Evolutionary conservation across 2,113 vertebrate species (phyloP).

Genomic region (Anoplopoma fimbria): DNA sequence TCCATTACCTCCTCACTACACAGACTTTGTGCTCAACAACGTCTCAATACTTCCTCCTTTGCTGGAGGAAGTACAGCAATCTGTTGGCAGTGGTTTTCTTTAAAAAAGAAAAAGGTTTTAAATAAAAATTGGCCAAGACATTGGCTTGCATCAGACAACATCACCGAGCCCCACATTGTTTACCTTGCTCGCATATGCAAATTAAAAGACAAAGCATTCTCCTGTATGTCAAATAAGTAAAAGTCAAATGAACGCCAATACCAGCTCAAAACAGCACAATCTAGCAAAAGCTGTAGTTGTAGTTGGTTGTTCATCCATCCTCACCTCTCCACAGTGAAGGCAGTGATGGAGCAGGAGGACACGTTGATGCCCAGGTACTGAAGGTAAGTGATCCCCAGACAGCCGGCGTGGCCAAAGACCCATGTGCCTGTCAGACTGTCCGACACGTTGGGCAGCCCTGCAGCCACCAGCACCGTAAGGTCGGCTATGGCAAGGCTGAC

Average conservation of each 20-base stretch:
- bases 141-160: neutral
- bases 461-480: slow-evolving; percentile 85
- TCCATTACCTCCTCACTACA: too few species aligned
- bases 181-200: neutral
- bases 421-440: slow-evolving; percentile 85
- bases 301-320: neutral
- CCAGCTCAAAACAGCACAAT: neutral
- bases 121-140: neutral
- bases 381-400: slow-evolving; percentile 87
- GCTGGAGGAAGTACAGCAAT: too few species aligned
- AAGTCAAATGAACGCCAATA: neutral
- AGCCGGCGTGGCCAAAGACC: slow-evolving; percentile 84
- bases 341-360: slow-evolving; percentile 88
- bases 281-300: neutral
- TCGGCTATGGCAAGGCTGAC: slow-evolving; percentile 87
- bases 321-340: slow-evolving; percentile 87
- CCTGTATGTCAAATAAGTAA: too few species aligned
- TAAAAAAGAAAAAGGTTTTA: too few species aligned
- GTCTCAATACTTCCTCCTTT: too few species aligned
- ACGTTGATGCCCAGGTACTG: slow-evolving; percentile 89
- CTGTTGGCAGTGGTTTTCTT: too few species aligned
- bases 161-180: too few species aligned
- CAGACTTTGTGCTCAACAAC: too few species aligned
- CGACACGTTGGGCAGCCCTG: slow-evolving; percentile 84
- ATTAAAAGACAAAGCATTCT: neutral